Conservation (phyloP, 2,888 invertebrate species). For the Digitonthophagus gazella region DNA sequence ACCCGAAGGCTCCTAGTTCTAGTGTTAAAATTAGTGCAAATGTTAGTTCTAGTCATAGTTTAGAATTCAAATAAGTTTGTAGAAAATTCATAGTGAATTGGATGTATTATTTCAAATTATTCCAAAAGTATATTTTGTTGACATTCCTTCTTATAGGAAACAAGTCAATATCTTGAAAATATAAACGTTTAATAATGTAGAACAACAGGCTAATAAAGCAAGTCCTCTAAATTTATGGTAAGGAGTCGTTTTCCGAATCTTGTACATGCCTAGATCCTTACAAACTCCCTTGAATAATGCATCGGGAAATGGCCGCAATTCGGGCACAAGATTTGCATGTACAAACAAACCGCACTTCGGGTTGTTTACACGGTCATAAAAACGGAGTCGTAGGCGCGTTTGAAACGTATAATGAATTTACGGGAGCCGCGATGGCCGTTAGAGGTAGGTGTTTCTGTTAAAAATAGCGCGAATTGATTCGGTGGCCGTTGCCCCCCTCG, state of each 20-base stretch:
- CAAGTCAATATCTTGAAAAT: no score
- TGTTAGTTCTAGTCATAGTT: no score
- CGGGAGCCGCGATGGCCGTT: neutral
- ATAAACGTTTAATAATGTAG: neutral
- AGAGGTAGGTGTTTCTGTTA: neutral
- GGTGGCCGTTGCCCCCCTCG: neutral
- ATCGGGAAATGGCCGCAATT: neutral
- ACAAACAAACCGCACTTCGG: neutral
- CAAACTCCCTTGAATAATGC: neutral
- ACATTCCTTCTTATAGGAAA: no score
- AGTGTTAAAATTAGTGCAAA: no score
- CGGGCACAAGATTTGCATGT: neutral
- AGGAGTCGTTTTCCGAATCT: neutral
- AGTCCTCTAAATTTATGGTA: neutral
- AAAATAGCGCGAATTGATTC: neutral
- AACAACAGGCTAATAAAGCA: neutral
- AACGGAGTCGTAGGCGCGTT: neutral
- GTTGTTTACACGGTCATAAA: neutral
- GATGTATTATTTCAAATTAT: no score
- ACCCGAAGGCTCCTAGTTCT: no score
- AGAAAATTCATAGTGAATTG: no score
- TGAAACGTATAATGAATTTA: neutral
- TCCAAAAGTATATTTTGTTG: no score
- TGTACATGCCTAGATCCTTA: neutral
- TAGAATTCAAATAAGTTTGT: no score